Evolutionary conservation across 2,113 vertebrate species (phyloP).

Genomic region (Corythornis madagascariensis): DNA sequence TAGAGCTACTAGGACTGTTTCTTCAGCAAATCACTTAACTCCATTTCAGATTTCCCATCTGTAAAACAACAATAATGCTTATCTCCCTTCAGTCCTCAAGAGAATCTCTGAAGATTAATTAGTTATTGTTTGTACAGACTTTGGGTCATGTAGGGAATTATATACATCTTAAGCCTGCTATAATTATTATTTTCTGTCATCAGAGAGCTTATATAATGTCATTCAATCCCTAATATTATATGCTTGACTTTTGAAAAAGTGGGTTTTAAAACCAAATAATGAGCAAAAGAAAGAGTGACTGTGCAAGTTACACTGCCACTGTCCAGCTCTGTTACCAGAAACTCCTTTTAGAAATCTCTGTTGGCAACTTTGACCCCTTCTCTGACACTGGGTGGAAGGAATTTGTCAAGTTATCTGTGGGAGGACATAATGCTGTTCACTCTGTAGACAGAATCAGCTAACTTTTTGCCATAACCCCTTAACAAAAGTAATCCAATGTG

Average conservation of each 20-base stretch:
- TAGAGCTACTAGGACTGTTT: not conserved
- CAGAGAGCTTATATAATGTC: conserved; percentile 8
- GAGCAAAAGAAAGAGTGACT: not conserved
- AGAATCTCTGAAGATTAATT: conserved; percentile 47
- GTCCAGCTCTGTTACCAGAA: not conserved
- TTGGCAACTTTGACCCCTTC: not conserved
- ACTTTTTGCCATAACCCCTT: not conserved
- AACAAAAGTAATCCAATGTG: not conserved
- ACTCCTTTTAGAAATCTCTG: not conserved
- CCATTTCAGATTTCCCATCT: conserved; percentile 38
- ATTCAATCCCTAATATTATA: not conserved
- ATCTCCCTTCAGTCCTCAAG: conserved; percentile 15
- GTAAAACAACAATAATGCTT: conserved; percentile 43
- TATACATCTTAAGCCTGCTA: not conserved
- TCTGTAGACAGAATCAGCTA: not conserved
- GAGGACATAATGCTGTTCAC: not conserved
- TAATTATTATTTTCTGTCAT: conserved; percentile 18
- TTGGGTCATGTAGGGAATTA: conserved; percentile 12
- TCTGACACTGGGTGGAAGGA: not conserved
- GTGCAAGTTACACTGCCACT: not conserved
- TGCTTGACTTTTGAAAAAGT: conserved; percentile 17
- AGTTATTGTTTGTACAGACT: conserved; percentile 28
- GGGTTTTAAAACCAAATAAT: conserved; percentile 42
- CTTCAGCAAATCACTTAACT: not conserved
- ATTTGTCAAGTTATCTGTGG: not conserved